Base-by-base conservation (phyloP, 2,888 invertebrate genomes). In the Synanthedon formicaeformis region DNA sequence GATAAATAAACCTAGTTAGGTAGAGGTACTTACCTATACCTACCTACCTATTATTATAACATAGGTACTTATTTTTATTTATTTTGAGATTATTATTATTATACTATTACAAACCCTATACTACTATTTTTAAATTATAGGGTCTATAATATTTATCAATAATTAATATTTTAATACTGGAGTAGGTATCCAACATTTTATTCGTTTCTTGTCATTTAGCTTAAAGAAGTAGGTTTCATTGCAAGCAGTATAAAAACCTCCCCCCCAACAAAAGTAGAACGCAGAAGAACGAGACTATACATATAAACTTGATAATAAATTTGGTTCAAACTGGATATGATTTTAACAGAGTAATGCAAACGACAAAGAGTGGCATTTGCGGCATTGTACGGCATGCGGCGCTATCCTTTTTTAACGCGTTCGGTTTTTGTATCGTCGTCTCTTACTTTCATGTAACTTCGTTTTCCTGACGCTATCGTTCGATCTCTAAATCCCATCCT, bases 261-360 rank as follows among this genome's bases (percentile, higher is more conserved):
- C 45, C 14, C 13, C 13, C 45, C 13, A 52, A 13, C 60, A 78
- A 78, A 74, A 80, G 81, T 74, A 82, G 78, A 80, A 71, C 71
- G 66, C 79, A 83, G 80, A 81, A 85, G 85, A 85, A 78, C 66
- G 75, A 77, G 67, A 66, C 61, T 62, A 64, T 63, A 64, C 60
- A 69, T 61, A 65, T 75, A 74, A 75, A 71, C 75, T 66, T 69
- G 60, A 68, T 67, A 54, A 52, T 49, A 57, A 45, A 13, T 45
- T 45, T 57, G 61, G 66, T 62, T 65, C 67, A 64, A 61, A 56
- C 55, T 58, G 57, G 56, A 60, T 63, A 63, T 55, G 56, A 56
- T 52, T 55, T 61, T 49, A 61, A 67, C 65, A 84, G 84, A 73
- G 72, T 68, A 81, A 60, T 66, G 60, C 55, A 62, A 55, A 55